Conservation (phyloP, 2,797 vertebrate species). For the Huso huso region DNA sequence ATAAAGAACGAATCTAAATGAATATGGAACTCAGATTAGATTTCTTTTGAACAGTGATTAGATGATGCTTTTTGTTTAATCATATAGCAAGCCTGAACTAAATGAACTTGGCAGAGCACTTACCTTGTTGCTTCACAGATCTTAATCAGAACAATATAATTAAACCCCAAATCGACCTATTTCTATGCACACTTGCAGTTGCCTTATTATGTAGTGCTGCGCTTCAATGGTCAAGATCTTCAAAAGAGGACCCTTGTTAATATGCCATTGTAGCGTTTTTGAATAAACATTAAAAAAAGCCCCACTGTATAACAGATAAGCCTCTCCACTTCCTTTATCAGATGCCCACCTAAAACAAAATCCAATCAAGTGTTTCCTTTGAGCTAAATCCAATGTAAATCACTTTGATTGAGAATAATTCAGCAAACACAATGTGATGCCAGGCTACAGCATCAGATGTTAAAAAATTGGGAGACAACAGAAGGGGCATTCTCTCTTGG, state of each 20-base stretch:
- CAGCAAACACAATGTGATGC: neutral
- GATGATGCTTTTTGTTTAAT: too few species aligned
- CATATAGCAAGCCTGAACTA: too few species aligned
- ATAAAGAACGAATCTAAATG: too few species aligned
- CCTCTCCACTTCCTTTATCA: neutral
- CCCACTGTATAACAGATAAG: neutral
- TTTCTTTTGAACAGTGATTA: too few species aligned
- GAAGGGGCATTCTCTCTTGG: neutral
- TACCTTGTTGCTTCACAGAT: too few species aligned
- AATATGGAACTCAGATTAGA: too few species aligned
- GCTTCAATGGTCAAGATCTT: neutral
- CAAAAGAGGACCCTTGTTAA: neutral
- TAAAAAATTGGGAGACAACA: neutral
- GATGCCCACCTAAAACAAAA: neutral
- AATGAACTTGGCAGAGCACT: too few species aligned
- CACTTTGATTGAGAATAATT: neutral
- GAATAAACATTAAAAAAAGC: neutral
- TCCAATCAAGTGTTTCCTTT: neutral
- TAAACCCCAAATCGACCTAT: too few species aligned
- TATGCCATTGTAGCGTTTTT: neutral
- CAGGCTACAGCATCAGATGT: neutral
- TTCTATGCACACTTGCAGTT: too few species aligned
- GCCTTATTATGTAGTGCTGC: too few species aligned
- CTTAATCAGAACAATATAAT: too few species aligned
- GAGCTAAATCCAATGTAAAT: neutral